These are phyloP conservation scores for Sebastes oblongus DNA, from an alignment of 2,797 vertebrate species.

Conservation along the genomic window DNA sequence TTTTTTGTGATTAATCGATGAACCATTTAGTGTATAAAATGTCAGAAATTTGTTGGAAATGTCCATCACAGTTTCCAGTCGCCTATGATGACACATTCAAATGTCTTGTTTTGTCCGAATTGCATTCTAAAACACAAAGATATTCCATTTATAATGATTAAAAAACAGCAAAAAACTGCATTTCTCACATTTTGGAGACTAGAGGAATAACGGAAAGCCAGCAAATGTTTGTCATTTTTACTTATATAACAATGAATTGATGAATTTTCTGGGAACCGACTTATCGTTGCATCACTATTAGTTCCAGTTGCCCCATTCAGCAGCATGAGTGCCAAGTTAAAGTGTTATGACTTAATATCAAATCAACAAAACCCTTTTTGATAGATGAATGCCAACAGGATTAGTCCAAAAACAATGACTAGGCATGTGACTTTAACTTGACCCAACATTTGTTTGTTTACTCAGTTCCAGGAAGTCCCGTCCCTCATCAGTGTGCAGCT, in stretches of 20 bases:
- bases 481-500: conserved; percentile 27
- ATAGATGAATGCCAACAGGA: not conserved
- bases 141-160: not conserved
- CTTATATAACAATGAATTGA: not conserved
- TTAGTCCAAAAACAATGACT: not conserved
- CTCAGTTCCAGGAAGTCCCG: conserved; percentile 42
- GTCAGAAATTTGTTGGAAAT: too few relatives aligned
- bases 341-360: not conserved
- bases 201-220: too few relatives aligned
- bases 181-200: not conserved
- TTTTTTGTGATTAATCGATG: too few relatives aligned
- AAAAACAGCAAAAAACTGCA: not conserved
- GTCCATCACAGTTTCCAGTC: too few relatives aligned
- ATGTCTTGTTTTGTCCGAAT: too few relatives aligned
- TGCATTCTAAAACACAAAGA: not conserved
- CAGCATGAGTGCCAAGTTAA: not conserved
- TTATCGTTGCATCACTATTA: not conserved
- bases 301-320: not conserved
- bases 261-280: not conserved
- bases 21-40: too few relatives aligned
- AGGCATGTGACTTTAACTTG: not conserved
- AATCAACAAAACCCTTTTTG: not conserved
- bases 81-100: too few relatives aligned
- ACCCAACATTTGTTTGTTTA: conserved; percentile 36
- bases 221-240: not conserved